Evolutionary conservation across 2,888 invertebrate species (phyloP).

Genomic region (Hypercompe scribonia): DNA sequence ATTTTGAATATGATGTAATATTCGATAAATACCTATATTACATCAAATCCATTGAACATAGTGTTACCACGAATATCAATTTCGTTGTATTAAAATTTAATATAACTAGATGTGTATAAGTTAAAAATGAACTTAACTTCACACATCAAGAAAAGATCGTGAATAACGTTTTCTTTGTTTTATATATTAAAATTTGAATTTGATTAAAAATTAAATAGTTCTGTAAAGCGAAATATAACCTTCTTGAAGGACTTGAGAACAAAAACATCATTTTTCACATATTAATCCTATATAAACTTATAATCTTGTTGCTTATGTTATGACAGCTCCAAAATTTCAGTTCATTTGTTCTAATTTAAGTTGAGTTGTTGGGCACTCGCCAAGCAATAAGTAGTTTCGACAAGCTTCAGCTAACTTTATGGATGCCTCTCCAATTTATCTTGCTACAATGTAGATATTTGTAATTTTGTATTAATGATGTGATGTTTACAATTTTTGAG

Average conservation of each 20-base stretch:
- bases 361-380: conserved; percentile 49
- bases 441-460: conserved; percentile 20
- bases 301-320: conserved; percentile 10
- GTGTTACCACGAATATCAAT: too few relatives aligned
- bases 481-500: not conserved
- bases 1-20: too few relatives aligned
- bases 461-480: not conserved
- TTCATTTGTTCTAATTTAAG: conserved; percentile 56
- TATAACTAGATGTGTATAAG: too few relatives aligned
- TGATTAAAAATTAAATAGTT: not conserved
- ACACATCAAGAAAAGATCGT: too few relatives aligned
- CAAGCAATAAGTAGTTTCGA: conserved; percentile 58
- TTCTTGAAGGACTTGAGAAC: not conserved
- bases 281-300: not conserved
- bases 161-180: not conserved
- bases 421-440: conserved; percentile 40
- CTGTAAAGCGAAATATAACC: not conserved
- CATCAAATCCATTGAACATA: too few relatives aligned
- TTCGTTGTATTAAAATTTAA: too few relatives aligned
- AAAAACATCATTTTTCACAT: not conserved
- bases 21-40: too few relatives aligned
- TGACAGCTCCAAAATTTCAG: conserved; percentile 35
- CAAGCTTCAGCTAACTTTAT: conserved; percentile 48
- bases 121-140: too few relatives aligned
- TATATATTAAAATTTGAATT: not conserved